Conservation (phyloP, 2,113 vertebrate species). For the Trogon melanurus region DNA sequence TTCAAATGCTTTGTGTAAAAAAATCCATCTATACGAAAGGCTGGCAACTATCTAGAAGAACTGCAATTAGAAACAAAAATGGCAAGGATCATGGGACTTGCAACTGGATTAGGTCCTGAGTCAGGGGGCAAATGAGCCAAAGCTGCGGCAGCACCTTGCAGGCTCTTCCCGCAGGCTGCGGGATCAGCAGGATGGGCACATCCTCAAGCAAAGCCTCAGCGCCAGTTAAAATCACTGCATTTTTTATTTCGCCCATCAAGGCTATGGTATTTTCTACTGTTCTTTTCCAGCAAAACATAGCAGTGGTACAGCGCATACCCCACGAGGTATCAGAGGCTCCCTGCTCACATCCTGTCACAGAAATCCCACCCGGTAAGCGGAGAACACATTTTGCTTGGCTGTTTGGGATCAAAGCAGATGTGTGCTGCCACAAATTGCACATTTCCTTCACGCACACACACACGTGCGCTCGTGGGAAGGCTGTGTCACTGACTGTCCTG, state of each 20-base stretch:
- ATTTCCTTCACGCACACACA: background rate
- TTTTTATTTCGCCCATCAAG: background rate
- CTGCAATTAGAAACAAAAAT: background rate
- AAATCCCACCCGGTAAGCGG: background rate
- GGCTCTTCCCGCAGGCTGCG: fast-evolving
- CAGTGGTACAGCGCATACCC: fast-evolving
- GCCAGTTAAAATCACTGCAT: background rate
- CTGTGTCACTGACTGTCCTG: background rate
- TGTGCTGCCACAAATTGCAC: background rate
- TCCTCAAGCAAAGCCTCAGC: background rate
- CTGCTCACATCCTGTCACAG: background rate
- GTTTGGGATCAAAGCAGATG: background rate
- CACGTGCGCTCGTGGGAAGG: background rate
- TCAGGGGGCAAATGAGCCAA: background rate
- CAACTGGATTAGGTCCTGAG: background rate
- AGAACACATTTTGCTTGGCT: background rate
- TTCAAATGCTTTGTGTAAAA: background rate
- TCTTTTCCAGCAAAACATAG: background rate
- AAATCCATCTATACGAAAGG: background rate
- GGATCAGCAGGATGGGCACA: background rate
- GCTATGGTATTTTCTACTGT: fast-evolving
- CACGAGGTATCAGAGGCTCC: background rate
- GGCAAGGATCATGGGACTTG: background rate
- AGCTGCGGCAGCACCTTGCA: background rate
- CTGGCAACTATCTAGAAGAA: background rate